Evolutionary conservation across 2,888 invertebrate species (phyloP).

Genomic region (Cantharis flavilabris): DNA sequence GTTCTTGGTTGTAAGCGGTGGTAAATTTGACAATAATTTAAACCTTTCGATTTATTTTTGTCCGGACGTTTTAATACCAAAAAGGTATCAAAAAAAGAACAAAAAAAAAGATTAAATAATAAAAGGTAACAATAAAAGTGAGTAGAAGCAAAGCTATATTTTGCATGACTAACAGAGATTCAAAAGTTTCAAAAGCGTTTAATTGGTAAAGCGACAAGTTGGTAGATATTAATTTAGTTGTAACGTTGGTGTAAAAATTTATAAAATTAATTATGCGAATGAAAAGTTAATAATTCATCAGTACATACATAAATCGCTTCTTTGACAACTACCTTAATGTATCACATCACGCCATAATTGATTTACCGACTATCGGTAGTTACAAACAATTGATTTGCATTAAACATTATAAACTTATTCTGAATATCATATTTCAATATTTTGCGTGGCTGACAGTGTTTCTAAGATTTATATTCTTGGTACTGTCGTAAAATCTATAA

Average conservation of each 20-base stretch:
- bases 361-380: constrained; percentile 54
- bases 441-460: constrained; percentile 43
- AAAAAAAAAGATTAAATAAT: too few species aligned
- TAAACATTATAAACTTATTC: constrained; percentile 55
- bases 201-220: not conserved
- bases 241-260: constrained; percentile 4
- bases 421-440: constrained; percentile 52
- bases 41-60: too few species aligned
- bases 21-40: too few species aligned
- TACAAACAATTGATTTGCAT: constrained; percentile 56
- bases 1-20: too few species aligned
- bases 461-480: constrained; percentile 39
- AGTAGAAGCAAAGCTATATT: not conserved
- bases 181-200: not conserved
- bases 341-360: constrained; percentile 56
- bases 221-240: not conserved
- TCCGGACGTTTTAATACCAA: too few species aligned
- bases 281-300: constrained; percentile 54
- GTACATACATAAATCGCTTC: constrained; percentile 47
- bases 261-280: constrained; percentile 24
- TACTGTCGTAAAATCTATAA: constrained; percentile 7
- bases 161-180: not conserved
- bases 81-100: too few species aligned
- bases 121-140: not conserved
- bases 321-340: constrained; percentile 55